Conservation (phyloP, 2,113 vertebrate species). For the pig (Sus scrofa) region T2T-Sscrofa CM000818.6:36812001-36812500, state of each 20-base stretch:
- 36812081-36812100: background rate
- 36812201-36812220: background rate
- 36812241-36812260: too few species aligned
- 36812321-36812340: background rate
- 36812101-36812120: background rate
- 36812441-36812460: background rate
- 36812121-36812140: background rate
- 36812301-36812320: background rate
- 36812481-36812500: background rate
- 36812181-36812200: background rate
- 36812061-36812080: background rate
- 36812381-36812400: background rate
- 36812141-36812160: background rate
- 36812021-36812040: background rate
- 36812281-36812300: background rate
- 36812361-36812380: fast-evolving
- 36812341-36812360: background rate
- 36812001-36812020: background rate
- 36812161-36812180: background rate
- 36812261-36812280: background rate
- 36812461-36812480: background rate
- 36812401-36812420: background rate
- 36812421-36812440: background rate
- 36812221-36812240: background rate
- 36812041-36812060: too few species aligned